Conservation (phyloP, 2,113 vertebrate genomes). For the Herpetotheres cachinnans region DNA sequence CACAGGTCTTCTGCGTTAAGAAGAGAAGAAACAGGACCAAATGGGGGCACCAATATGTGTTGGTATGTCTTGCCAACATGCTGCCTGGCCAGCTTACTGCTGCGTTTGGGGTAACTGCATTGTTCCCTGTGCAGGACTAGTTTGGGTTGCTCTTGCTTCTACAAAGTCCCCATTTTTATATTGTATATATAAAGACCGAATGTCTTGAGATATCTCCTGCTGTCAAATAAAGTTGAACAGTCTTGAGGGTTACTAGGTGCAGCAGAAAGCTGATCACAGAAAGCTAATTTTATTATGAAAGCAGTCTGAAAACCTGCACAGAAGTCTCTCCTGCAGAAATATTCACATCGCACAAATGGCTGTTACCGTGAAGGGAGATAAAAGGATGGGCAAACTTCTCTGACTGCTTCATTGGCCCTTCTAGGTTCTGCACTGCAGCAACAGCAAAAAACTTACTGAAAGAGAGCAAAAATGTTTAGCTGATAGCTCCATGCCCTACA, state of each 20-base stretch:
- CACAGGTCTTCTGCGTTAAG: not conserved
- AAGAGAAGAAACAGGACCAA: not conserved
- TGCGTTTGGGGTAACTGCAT: not conserved
- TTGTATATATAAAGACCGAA: not conserved
- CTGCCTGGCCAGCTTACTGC: not conserved
- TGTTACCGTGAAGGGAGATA: not conserved
- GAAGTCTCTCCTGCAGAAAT: not conserved
- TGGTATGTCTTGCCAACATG: rapidly evolving
- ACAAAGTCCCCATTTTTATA: not conserved
- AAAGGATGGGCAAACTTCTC: not conserved
- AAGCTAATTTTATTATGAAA: not conserved
- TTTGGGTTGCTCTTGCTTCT: not conserved
- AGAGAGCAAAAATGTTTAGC: not conserved
- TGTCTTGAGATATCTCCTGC: not conserved
- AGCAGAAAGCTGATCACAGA: not conserved
- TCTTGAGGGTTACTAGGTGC: not conserved
- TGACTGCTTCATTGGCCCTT: not conserved
- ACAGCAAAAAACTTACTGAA: not conserved
- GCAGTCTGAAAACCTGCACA: not conserved
- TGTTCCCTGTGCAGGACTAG: not conserved
- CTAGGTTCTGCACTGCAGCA: not conserved
- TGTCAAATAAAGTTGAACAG: not conserved
- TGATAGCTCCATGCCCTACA: not conserved
- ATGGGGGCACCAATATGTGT: not conserved
- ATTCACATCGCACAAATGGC: not conserved